Evolutionary conservation across 2,113 vertebrate species (phyloP).

Genomic region (Tylochromis polylepis): DNA sequence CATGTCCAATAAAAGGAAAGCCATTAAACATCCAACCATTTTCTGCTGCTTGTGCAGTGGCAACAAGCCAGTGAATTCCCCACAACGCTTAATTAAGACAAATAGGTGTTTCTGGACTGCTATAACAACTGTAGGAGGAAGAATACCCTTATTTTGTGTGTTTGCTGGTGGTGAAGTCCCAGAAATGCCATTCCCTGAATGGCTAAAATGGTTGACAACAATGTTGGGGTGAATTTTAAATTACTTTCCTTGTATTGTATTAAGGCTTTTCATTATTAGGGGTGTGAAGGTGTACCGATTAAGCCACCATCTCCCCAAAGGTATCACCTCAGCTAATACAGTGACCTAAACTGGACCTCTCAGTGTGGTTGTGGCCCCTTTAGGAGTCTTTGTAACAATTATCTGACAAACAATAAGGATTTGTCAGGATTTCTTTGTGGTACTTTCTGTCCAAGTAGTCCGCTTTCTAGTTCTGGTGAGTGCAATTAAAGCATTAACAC

Average conservation of each 20-base stretch:
- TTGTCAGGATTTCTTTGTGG: neutral
- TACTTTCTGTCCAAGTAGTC: neutral
- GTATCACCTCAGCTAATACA: neutral
- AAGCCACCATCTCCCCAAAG: accelerated
- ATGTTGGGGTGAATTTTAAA: neutral
- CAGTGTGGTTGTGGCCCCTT: neutral
- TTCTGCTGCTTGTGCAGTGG: accelerated
- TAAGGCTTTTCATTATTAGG: neutral
- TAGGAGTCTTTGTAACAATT: neutral
- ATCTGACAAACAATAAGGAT: neutral
- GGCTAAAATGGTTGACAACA: neutral
- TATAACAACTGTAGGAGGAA: neutral
- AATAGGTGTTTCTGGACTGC: neutral
- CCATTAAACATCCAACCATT: neutral
- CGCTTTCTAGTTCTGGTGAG: neutral
- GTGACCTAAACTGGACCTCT: neutral
- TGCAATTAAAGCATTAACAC: neutral
- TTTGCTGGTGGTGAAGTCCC: neutral
- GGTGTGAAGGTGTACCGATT: neutral
- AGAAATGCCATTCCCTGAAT: neutral
- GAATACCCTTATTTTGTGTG: neutral
- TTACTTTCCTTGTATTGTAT: neutral
- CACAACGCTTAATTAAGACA: accelerated
- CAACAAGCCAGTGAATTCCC: neutral
- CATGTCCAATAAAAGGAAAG: neutral